These are phyloP conservation scores for Oscheius sp. DNA, from an alignment of 2,888 invertebrate species.

Conservation along the genomic window DNA sequence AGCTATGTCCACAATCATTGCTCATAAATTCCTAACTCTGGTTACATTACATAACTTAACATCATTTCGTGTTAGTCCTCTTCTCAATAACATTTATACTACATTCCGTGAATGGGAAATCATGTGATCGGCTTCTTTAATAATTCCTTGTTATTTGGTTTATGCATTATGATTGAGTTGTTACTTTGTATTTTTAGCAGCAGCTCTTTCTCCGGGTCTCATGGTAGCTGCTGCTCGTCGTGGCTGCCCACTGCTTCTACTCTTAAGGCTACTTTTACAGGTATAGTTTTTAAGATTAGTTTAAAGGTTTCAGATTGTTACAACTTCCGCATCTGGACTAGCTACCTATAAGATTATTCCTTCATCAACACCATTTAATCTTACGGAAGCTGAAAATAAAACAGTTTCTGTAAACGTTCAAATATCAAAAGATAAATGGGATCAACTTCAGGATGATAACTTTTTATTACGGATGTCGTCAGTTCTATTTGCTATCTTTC, in stretches of 20 bases:
- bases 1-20: neutral
- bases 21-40: neutral
- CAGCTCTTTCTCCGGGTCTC: neutral
- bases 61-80: neutral
- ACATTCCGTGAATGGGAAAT: neutral
- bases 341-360: constrained; percentile 6
- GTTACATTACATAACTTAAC: neutral
- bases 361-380: constrained; percentile 6
- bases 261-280: constrained; percentile 11
- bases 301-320: constrained; percentile 1
- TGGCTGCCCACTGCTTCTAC: constrained; percentile 24
- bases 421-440: neutral
- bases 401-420: constrained; percentile 5
- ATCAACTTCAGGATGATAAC: neutral
- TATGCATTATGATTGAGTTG: neutral
- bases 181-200: neutral
- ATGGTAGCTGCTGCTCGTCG: constrained; percentile 22
- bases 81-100: neutral
- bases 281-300: neutral
- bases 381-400: constrained; percentile 13
- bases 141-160: neutral
- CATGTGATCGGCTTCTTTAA: neutral
- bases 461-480: neutral
- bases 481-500: too few relatives aligned
- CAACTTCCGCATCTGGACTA: constrained; percentile 9